A percentile compares a stretch with the other conserved stretches of the same genome.
phyloP scores from a whole-genome alignment of 2,113 vertebrate species.

The Perognathus longimembris region DNA sequence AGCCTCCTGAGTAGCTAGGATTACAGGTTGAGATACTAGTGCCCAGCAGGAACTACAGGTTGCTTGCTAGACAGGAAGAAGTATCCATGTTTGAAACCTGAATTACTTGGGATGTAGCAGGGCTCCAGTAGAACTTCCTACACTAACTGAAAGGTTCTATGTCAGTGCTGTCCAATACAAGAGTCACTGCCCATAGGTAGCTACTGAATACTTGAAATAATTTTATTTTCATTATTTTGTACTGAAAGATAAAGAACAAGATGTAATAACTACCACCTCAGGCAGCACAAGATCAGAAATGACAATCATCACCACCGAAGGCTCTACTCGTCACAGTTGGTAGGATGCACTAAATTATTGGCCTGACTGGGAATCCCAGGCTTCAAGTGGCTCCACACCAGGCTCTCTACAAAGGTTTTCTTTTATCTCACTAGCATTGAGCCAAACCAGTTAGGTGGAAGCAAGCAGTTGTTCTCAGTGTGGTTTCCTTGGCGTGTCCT shows the following conservation, averaged over 20 bases:
- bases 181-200: neutral
- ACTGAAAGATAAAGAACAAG: slow-evolving; percentile 22
- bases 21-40: neutral
- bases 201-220: neutral
- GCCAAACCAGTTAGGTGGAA: slow-evolving; percentile 16
- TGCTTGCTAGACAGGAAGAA: neutral
- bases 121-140: neutral
- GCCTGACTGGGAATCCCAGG: neutral
- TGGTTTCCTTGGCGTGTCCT: neutral
- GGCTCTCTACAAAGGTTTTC: neutral
- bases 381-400: neutral
- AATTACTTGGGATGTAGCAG: neutral
- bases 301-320: neutral
- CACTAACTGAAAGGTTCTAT: neutral
- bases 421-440: slow-evolving; percentile 11
- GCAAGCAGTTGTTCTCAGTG: neutral
- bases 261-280: neutral
- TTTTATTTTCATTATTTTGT: slow-evolving; percentile 11
- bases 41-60: neutral
- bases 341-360: neutral
- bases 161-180: neutral
- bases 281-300: neutral
- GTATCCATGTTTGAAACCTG: neutral
- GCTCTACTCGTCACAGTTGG: neutral
- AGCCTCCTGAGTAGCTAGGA: too few species aligned